A percentile compares a stretch with the other conserved stretches of the same genome.
phyloP scores from a whole-genome alignment of 2,113 vertebrate genomes.

The Eublepharis macularius region DNA sequence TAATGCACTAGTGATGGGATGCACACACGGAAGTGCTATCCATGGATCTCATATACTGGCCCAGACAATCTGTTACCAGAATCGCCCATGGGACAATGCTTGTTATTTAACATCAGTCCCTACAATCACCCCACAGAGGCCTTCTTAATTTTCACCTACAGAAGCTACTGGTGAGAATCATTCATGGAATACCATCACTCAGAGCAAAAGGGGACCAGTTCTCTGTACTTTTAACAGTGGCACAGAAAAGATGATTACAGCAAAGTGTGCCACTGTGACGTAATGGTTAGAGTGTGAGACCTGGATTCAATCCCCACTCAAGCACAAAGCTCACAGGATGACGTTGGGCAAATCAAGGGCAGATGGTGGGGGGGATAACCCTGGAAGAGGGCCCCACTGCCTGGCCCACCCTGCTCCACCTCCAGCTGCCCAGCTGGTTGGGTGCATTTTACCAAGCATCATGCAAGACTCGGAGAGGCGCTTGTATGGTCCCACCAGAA shows the following conservation, averaged over 20 bases:
- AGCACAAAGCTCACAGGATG: no score
- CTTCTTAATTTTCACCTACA: neutral
- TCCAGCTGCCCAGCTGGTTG: no score
- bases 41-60: slow-evolving; percentile 4
- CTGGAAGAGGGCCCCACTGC: no score
- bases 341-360: no score
- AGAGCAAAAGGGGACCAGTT: neutral
- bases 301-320: no score
- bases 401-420: no score
- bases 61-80: slow-evolving; percentile 36
- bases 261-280: no score
- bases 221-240: neutral
- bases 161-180: neutral
- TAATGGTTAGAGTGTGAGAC: no score
- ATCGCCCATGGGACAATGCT: slow-evolving; percentile 42
- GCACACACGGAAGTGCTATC: slow-evolving; percentile 40
- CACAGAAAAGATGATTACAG: neutral
- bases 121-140: neutral
- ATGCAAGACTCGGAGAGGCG: no score
- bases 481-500: no score
- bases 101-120: neutral
- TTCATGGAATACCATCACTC: neutral
- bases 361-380: no score
- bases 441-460: no score
- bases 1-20: slow-evolving; percentile 43